Evolutionary conservation across 2,888 invertebrate genomes (phyloP).

Genomic region (Ophion costatus): DNA sequence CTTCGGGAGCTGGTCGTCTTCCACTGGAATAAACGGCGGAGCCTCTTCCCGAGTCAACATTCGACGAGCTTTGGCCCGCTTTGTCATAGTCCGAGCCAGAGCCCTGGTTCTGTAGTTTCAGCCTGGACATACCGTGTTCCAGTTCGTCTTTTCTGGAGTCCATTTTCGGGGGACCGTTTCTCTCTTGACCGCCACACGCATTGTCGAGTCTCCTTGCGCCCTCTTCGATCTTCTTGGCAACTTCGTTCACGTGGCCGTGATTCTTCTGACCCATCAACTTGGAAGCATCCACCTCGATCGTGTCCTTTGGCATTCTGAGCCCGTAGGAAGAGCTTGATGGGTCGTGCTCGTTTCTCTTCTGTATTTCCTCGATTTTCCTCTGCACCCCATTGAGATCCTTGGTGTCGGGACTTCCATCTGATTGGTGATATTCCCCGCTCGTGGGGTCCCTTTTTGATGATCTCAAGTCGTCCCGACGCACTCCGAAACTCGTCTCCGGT

Average conservation of each 20-base stretch:
- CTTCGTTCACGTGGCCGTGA: slow-evolving; percentile 68
- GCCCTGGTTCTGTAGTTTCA: slow-evolving; percentile 81
- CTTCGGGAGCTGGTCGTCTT: slow-evolving; percentile 85
- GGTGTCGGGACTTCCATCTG: slow-evolving; percentile 60
- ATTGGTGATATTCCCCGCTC: slow-evolving; percentile 56
- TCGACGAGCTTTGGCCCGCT: slow-evolving; percentile 89
- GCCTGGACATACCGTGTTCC: slow-evolving; percentile 78
- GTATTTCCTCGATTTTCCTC: slow-evolving; percentile 77
- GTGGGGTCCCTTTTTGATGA: slow-evolving; percentile 76
- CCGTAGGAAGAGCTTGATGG: slow-evolving; percentile 59
- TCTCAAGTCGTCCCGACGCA: slow-evolving; percentile 76
- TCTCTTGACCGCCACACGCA: slow-evolving; percentile 54
- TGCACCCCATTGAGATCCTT: slow-evolving; percentile 70
- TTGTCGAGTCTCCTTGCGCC: slow-evolving; percentile 65
- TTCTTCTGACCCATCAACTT: slow-evolving; percentile 68
- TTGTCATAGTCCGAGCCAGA: slow-evolving; percentile 89
- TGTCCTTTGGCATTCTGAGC: slow-evolving; percentile 72
- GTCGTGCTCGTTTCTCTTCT: slow-evolving; percentile 76
- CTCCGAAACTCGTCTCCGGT: slow-evolving; percentile 80
- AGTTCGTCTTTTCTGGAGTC: slow-evolving; percentile 78
- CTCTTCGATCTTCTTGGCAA: slow-evolving; percentile 72
- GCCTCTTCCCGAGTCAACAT: slow-evolving; percentile 92
- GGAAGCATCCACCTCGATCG: slow-evolving; percentile 66
- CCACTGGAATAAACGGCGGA: slow-evolving; percentile 92
- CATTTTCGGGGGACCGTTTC: slow-evolving; percentile 65